Base-by-base conservation (phyloP, 2,113 vertebrate genomes). In the Platichthys flesus region DNA sequence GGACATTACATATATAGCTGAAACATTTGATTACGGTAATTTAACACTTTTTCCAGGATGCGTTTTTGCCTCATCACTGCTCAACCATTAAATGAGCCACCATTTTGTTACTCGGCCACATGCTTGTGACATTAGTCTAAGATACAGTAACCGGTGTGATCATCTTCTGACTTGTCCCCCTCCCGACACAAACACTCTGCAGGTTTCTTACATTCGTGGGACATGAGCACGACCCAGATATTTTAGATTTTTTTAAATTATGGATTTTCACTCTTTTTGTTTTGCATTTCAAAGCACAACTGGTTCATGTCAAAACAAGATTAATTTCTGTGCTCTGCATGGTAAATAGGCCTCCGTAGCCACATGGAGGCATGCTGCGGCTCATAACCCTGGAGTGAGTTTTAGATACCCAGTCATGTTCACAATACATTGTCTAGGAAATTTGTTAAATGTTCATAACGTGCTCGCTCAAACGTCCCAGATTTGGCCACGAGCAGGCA, bases 391-490 rank as follows among this genome's bases (percentile, higher is more conserved):
- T 21, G 76, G 76, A 86, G 82, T 84, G 71, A 76, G 55, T 84
- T 82, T 83, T 66, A 60, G 79, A 86, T 76, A 88, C 70, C 74
- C 75, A 74, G 84, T 83, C 83, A 83, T 87, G 86, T 91, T 92
- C 78, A 60, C 85, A 78, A 91, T 85, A 76, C 83, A 93, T 82
- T 85, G 87, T 89, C 71, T 87, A 62, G 75, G 83, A 91, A 93
- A 93, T 91, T 67, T 92, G 88, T 92, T 92, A 90, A 93, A 92
- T 91, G 89, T 84, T 90, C 78, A 70, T 82, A 85, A 90, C 84
- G 76, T 82, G 82, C 78, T 82, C 70, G 78, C 82, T 88, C 86
- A 85, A 90, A 91, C 87, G 80, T 85, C 78, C 84, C 78, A 82
- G 78, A 90, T 90, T 84, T 91, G 73, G 87, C 93, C 93, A 84